Evolutionary conservation across 2,888 invertebrate species (phyloP), one percentile per base, ranked within the genome.

Genomic region (Boloria euphrosyne): DNA sequence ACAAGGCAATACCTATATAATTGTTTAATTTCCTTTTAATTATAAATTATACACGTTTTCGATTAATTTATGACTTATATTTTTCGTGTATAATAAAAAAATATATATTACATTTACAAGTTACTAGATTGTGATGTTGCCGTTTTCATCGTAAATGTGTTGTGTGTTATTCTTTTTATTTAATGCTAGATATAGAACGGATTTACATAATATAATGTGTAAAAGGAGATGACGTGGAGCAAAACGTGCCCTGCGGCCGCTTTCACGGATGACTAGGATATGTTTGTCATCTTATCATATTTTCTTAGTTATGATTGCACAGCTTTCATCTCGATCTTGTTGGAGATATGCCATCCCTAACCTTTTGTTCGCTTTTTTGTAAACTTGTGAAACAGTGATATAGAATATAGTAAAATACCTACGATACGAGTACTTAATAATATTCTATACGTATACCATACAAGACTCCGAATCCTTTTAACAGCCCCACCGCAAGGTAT

Each of bases 251-350:
- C 71, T 63, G 68, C 55, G 65, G 70, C 71, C 57, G 59, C 63
- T 71, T 71, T 62, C 62, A 65, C 63, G 80, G 78, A 76, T 80
- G 71, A 78, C 71, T 71, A 66, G 66, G 71, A 70, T 71, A 70
- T 72, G 73, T 72, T 69, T 66, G 57, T 63, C 62, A 68, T 64
- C 63, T 68, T 71, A 71, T 76, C 74, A 78, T 75, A 78, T 74
- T 70, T 73, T 74, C 73, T 71, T 81, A 79, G 80, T 81, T 79
- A 80, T 79, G 77, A 80, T 80, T 77, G 74, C 75, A 64, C 71
- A 68, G 73, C 68, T 65, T 69, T 65, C 70, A 66, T 68, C 70
- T 63, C 68, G 50, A 59, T 67, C 52, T 66, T 62, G 65, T 72
- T 71, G 71, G 71, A 74, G 73, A 67, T 68, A 70, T 70, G 68